Conservation (phyloP, 2,888 invertebrate genomes). For the Fragum whitleyi region DNA sequence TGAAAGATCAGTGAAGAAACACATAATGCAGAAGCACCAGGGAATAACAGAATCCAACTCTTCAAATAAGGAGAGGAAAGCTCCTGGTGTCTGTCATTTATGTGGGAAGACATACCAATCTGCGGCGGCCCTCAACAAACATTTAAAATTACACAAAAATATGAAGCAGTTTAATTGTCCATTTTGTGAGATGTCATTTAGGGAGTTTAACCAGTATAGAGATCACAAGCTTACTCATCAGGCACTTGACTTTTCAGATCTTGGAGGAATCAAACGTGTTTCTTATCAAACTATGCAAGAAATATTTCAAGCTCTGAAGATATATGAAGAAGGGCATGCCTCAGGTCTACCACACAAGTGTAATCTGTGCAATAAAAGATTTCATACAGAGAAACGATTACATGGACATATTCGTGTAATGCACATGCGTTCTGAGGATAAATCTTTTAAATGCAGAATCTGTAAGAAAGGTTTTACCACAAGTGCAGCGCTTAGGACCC, state of each 20-base stretch:
- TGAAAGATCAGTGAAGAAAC: conserved; percentile 35
- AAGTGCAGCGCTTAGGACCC: conserved; percentile 37
- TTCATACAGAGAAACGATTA: conserved; percentile 32
- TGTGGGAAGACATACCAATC: conserved; percentile 22
- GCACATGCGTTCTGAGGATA: conserved; percentile 50
- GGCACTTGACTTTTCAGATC: neutral
- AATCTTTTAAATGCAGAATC: conserved; percentile 44
- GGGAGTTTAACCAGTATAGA: neutral
- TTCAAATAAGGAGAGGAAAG: neutral
- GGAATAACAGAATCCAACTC: neutral
- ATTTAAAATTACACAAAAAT: conserved; percentile 3
- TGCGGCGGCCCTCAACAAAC: neutral
- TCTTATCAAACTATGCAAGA: neutral
- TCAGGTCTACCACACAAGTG: conserved; percentile 36
- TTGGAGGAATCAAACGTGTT: neutral
- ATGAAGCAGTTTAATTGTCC: conserved; percentile 10
- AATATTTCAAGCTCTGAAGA: conserved; percentile 12
- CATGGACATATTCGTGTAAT: conserved; percentile 40
- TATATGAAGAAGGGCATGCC: conserved; percentile 15
- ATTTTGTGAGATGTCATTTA: conserved; percentile 2
- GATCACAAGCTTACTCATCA: conserved; percentile 9
- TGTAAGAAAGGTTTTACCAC: conserved; percentile 55
- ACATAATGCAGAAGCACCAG: conserved; percentile 26
- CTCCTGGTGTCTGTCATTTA: conserved; percentile 22
- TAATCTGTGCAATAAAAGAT: conserved; percentile 43